Base-by-base conservation (phyloP, 2,797 vertebrate genomes). In the Onychomys arenicola region DNA sequence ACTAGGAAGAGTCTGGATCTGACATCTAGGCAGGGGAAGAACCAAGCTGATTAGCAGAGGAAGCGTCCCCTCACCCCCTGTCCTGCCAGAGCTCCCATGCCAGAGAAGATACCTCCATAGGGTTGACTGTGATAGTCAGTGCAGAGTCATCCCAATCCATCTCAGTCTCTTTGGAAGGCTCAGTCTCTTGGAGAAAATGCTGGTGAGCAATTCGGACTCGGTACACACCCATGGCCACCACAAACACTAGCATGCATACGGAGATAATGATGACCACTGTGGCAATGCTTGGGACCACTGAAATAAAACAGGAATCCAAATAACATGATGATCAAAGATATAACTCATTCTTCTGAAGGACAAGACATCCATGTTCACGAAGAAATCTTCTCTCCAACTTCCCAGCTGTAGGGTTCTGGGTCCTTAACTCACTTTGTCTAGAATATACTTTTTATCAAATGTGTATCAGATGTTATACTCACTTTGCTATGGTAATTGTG, bases 121-220 rank as follows among this genome's bases (percentile, higher is more conserved):
- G 99, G 96, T 99, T 99, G 97, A 99, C 98, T 0, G 99, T 99
- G 98, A 99, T 99, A 0, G 99, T 99, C 95, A 99, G 99, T 3
- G 99, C 99, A 6, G 99, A 99, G 97, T 99, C 98, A 13, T 99
- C 99, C 99, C 99, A 99, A 84, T 99, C 99, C 98, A 98, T 98
- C 69, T 99, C 99, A 0, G 98, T 98, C 23, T 99, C 99, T 97
- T 99, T 99, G 29, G 97, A 96, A 2, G 98, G 98, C 95, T 99
- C 98, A 0, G 77, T 98, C 90, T 99, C 98, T 61, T 98, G 98
- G 89, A 98, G 96, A 92, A 99, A 98, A 96, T 98, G 99, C 97
- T 99, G 99, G 96, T 99, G 99, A 87, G 99, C 98, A 3, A 99
- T 98, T 90, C 99, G 99, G 95, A 99, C 98, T 95, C 99, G 99